A percentile compares a stretch with the other conserved stretches of the same genome.
These are phyloP conservation scores for Stegodyphus mimosarum DNA, from an alignment of 1,140 invertebrate species.

Conservation along the genomic window DNA sequence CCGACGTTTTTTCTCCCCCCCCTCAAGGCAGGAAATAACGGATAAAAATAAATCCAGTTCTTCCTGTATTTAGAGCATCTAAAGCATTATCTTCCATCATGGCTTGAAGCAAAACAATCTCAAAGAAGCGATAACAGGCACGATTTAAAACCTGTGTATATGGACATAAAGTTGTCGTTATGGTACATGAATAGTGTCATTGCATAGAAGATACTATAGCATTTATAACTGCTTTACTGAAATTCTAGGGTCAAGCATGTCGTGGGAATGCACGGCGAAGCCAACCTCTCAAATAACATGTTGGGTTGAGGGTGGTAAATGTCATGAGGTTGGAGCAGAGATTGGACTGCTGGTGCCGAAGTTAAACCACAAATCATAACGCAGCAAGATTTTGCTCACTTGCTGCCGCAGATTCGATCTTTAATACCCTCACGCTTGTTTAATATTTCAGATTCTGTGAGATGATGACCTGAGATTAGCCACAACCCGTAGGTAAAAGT, in stretches of 20 bases:
- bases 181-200: not conserved
- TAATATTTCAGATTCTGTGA: not conserved
- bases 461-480: too few species aligned
- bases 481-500: too few species aligned
- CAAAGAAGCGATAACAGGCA: not conserved
- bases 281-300: constrained; percentile 3
- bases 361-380: not conserved
- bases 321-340: constrained; percentile 1
- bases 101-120: not conserved
- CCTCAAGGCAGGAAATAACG: constrained; percentile 8
- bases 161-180: constrained; percentile 44
- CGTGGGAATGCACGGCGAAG: constrained; percentile 23
- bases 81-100: too few species aligned
- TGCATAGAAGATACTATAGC: not conserved
- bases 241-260: constrained; percentile 10
- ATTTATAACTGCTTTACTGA: not conserved
- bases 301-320: constrained; percentile 13
- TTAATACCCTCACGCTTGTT: not conserved
- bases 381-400: not conserved
- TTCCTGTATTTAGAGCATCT: not conserved
- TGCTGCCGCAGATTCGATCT: constrained; percentile 5
- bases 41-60: constrained; percentile 20
- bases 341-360: not conserved
- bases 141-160: constrained; percentile 49
- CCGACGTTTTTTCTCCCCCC: not conserved